Percentiles rank a stretch among this genome's conserved stretches.
Evolutionary conservation across 2,888 invertebrate genomes (phyloP).

Genomic region (Drosophila putrida): DNA sequence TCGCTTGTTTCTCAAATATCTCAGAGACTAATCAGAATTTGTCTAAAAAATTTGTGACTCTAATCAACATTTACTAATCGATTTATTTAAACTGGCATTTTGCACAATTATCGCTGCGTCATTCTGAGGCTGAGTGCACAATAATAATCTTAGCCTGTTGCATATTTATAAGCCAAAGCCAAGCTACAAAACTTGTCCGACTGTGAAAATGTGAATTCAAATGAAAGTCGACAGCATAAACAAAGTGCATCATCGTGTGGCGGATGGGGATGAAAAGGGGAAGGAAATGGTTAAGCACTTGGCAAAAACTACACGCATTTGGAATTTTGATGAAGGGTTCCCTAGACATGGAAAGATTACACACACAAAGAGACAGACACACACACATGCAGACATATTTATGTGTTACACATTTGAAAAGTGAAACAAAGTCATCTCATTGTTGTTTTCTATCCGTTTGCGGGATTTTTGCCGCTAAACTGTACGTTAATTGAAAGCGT

Average conservation of each 20-base stretch:
- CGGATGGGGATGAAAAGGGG: not conserved
- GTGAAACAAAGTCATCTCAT: slow-evolving; percentile 49
- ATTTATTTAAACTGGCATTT: slow-evolving; percentile 28
- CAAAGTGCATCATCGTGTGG: slow-evolving; percentile 15
- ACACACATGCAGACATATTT: slow-evolving; percentile 1
- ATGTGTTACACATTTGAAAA: slow-evolving; percentile 16
- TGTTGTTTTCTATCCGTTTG: slow-evolving; percentile 33
- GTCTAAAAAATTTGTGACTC: slow-evolving; percentile 6
- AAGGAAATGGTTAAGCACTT: slow-evolving; percentile 21
- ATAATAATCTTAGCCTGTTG: slow-evolving; percentile 21
- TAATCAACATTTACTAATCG: slow-evolving; percentile 39
- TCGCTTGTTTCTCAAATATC: too few relatives aligned
- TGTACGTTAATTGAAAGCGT: slow-evolving; percentile 60
- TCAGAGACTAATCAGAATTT: not conserved
- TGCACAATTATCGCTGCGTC: slow-evolving; percentile 57
- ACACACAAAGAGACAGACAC: not conserved
- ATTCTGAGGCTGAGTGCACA: slow-evolving; percentile 21
- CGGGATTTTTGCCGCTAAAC: slow-evolving; percentile 38
- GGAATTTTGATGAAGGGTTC: slow-evolving; percentile 30
- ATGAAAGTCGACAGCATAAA: slow-evolving; percentile 37
- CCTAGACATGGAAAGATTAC: not conserved
- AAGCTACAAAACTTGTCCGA: slow-evolving; percentile 35
- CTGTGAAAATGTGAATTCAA: slow-evolving; percentile 43
- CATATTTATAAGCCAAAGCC: slow-evolving; percentile 69
- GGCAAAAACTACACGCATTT: slow-evolving; percentile 8